Base-by-base conservation (phyloP, 2,888 invertebrate species). In the Ecliptopera silaceata region DNA sequence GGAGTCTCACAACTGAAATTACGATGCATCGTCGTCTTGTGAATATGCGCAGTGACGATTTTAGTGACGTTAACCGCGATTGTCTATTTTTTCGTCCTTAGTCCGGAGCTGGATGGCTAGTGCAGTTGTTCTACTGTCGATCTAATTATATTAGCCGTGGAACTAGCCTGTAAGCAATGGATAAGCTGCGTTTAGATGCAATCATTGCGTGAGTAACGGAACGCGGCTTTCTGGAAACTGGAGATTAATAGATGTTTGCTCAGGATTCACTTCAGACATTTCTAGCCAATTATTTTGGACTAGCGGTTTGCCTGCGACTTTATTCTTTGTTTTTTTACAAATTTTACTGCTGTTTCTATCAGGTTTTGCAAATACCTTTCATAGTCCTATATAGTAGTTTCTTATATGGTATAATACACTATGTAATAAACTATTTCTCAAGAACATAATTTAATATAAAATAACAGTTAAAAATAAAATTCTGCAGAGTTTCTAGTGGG, bases 131-230 rank as follows among this genome's bases (percentile, higher is more conserved):
- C 31, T 52, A 48, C 54, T 44, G 52, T 11, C 39, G 13, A 15
- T 11, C 26, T 45, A 46, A 18, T 42, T 43, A 49, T 54, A 51
- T 51, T 42, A 47, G 36, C 57, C 34, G 48, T 51, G 38, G 38
- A 42, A 43, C 43, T 48, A 59, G 51, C 54, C 56, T 61, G 48
- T 57, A 46, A 60, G 59, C 62, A 57, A 44, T 54, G 47, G 59
- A 56, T 61, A 60, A 56, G 57, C 49, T 59, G 56, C 59, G 56
- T 50, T 56, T 62, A 56, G 57, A 59, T 59, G 56, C 38, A 56
- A 59, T 60, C 53, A 59, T 59, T 59, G 61, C 63, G 58, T 58
- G 59, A 62, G 59, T 58, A 63, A 59, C 64, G 52, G 61, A 50
- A 49, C 22, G 43, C 56, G 18, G 48, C 50, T 52, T 54, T 52